A percentile compares a stretch with the other conserved stretches of the same genome.
Evolutionary conservation across 2,888 invertebrate genomes (phyloP).

Genomic region (Caprella mutica): DNA sequence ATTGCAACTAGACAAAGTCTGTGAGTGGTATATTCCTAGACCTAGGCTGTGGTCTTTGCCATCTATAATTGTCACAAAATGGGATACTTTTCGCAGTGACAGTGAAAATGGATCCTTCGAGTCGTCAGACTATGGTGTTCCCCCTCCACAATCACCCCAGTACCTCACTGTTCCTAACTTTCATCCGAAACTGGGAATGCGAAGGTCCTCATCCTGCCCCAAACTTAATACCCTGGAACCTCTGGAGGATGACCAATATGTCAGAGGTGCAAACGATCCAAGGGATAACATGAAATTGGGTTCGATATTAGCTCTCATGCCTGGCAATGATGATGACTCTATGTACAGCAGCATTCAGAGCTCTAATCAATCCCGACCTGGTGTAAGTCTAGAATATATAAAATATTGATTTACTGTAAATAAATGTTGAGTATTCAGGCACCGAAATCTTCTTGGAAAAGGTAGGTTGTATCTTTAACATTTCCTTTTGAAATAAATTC

Average conservation of each 20-base stretch:
- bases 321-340: not conserved
- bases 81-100: constrained; percentile 6
- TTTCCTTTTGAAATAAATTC: no score
- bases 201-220: not conserved
- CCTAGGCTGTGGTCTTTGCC: constrained; percentile 25
- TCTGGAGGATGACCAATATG: no score
- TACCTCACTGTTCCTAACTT: constrained; percentile 23
- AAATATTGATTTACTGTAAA: no score
- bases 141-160: constrained; percentile 10
- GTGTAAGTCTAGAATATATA: no score
- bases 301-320: constrained; percentile 2
- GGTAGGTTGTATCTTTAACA: no score
- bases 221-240: no score
- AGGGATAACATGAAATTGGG: not conserved
- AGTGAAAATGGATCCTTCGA: not conserved
- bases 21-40: constrained; percentile 14
- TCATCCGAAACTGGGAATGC: constrained; percentile 3
- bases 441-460: no score
- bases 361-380: no score
- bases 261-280: not conserved
- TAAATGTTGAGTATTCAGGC: no score
- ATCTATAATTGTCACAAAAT: constrained; percentile 24
- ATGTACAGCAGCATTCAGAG: no score
- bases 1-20: not conserved
- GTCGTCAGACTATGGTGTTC: not conserved